Evolutionary conservation across 1,140 invertebrate species (phyloP).

Genomic region (Euwallacea similis): DNA sequence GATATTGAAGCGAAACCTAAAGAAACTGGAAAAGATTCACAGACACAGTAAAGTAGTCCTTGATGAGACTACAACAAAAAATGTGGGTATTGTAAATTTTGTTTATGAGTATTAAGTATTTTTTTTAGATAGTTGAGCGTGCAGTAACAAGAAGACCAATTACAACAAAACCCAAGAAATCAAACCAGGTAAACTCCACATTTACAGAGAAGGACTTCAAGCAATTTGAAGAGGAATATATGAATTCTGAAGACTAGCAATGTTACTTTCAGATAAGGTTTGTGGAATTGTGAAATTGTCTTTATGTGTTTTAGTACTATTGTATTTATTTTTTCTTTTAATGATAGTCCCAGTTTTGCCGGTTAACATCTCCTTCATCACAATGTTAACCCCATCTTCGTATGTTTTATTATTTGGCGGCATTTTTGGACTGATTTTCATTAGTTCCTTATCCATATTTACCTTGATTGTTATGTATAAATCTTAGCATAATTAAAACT

Average conservation of each 20-base stretch:
- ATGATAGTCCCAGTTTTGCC: conserved; percentile 48
- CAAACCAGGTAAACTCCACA: conserved; percentile 56
- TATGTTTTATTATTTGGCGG: conserved; percentile 42
- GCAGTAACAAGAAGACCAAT: conserved; percentile 57
- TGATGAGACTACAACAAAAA: conserved; percentile 46
- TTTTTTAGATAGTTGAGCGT: conserved; percentile 58
- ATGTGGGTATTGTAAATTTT: conserved; percentile 35
- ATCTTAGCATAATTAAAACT: conserved; percentile 8
- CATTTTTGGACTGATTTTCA: conserved; percentile 50
- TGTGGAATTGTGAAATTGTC: conserved; percentile 41
- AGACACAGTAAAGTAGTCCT: conserved; percentile 50
- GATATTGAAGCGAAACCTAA: conserved; percentile 54
- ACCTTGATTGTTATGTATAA: conserved; percentile 42
- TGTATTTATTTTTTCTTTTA: conserved; percentile 45
- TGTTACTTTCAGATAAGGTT: conserved; percentile 40
- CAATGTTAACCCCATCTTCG: conserved; percentile 37
- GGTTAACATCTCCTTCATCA: conserved; percentile 40
- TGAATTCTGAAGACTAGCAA: conserved; percentile 46
- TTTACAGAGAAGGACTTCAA: conserved; percentile 61
- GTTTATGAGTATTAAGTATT: background rate
- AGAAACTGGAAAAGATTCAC: conserved; percentile 50
- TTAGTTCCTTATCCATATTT: conserved; percentile 46
- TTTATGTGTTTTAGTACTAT: conserved; percentile 34
- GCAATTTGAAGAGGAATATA: conserved; percentile 57
- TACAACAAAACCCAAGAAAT: conserved; percentile 50